Conservation (phyloP, 2,888 invertebrate species). For the Trichacis sp. region DNA sequence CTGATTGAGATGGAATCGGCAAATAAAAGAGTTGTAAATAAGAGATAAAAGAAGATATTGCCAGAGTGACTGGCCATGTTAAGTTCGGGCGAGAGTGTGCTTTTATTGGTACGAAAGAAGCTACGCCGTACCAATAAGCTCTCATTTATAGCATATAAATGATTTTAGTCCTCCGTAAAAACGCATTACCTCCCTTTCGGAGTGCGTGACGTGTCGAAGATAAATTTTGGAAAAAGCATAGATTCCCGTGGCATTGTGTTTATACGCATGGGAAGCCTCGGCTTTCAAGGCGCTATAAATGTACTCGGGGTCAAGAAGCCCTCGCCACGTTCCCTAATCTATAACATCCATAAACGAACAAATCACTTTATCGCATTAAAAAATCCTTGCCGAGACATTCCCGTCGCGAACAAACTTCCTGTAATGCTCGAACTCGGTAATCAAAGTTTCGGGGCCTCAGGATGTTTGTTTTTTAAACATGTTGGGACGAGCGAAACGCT, state of each 20-base stretch:
- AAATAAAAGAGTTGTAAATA: conserved; percentile 69
- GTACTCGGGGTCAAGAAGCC: conserved; percentile 37
- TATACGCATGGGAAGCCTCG: conserved; percentile 20
- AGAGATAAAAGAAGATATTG: conserved; percentile 46
- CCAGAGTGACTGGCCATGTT: conserved; percentile 66
- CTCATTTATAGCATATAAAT: conserved; percentile 69
- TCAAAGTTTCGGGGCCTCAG: neutral
- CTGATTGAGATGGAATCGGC: conserved; percentile 69
- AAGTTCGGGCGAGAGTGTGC: conserved; percentile 60
- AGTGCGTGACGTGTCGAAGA: conserved; percentile 48
- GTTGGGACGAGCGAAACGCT: neutral
- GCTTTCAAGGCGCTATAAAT: conserved; percentile 62
- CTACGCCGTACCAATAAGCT: conserved; percentile 61
- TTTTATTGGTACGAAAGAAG: conserved; percentile 66
- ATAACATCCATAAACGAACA: too few relatives aligned
- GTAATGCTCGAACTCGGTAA: neutral
- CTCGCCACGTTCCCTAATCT: too few relatives aligned
- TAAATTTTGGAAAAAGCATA: conserved; percentile 41
- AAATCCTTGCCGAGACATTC: neutral
- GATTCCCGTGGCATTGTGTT: conserved; percentile 29
- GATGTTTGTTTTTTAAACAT: neutral
- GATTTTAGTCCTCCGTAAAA: conserved; percentile 66
- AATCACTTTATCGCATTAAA: too few relatives aligned
- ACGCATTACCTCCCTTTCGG: conserved; percentile 61
- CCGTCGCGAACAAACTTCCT: neutral